Percentiles rank a stretch among this genome's conserved stretches.
phyloP scores from a whole-genome alignment of 2,797 vertebrate genomes.

The Hippocampus kuda region DNA sequence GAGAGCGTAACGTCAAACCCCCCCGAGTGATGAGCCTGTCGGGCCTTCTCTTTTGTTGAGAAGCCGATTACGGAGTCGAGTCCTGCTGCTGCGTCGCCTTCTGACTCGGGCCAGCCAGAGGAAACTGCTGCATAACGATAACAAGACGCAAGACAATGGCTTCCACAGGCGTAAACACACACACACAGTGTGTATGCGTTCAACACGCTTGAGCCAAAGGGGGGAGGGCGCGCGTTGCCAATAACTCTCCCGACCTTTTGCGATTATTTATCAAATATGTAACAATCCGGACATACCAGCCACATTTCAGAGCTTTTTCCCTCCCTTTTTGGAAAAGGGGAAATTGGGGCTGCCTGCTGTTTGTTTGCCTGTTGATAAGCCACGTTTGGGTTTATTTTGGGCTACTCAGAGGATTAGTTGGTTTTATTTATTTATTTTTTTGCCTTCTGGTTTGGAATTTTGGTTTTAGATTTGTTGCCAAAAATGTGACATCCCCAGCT shows the following conservation, averaged over 20 bases:
- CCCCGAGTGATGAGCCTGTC: constrained; percentile 41
- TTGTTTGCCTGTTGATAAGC: constrained; percentile 43
- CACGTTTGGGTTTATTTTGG: constrained; percentile 48
- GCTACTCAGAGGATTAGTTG: constrained; percentile 20
- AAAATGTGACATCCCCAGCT: too few relatives aligned
- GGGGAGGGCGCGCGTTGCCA: constrained; percentile 33
- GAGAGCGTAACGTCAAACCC: constrained; percentile 12
- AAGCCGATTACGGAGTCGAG: constrained; percentile 39
- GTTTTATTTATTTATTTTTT: too few relatives aligned
- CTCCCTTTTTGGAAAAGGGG: constrained; percentile 25
- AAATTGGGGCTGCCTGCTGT: constrained; percentile 19
- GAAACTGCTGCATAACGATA: constrained; percentile 72
- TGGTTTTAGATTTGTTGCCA: too few relatives aligned
- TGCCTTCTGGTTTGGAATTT: constrained; percentile 4
- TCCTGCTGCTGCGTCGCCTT: constrained; percentile 30
- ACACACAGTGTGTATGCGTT: constrained; percentile 17
- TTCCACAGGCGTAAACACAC: constrained; percentile 39
- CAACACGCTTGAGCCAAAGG: constrained; percentile 15
- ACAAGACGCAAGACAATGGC: constrained; percentile 63
- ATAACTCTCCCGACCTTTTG: constrained; percentile 42
- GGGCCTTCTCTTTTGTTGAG: constrained; percentile 45
- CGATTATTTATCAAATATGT: constrained; percentile 58
- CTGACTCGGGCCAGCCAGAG: constrained; percentile 37
- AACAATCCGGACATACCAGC: constrained; percentile 57
- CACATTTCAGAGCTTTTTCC: constrained; percentile 24